Evolutionary conservation across 2,888 invertebrate genomes (phyloP), one percentile per base, ranked within the genome.

Genomic region (Acronicta aceris): DNA sequence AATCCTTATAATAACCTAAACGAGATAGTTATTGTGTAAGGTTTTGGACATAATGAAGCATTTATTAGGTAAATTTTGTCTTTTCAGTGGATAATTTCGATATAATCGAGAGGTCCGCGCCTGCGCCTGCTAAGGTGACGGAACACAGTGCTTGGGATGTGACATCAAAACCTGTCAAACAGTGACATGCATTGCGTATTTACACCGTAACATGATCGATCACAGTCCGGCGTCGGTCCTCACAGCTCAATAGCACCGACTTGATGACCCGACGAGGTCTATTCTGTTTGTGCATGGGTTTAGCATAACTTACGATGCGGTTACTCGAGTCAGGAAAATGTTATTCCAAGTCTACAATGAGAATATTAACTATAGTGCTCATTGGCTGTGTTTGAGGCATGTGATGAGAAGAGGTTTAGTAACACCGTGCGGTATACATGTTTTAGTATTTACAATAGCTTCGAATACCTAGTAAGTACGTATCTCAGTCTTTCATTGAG

Each of bases 111-210:
- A 84, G 81, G 79, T 83, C 84, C 86, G 89, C 91, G 92, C 88
- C 89, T 88, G 92, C 92, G 91, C 92, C 90, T 90, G 89, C 90
- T 89, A 84, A 70, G 78, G 94, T 94, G 94, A 88, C 91, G 89
- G 87, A 94, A 95, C 95, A 95, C 95, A 89, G 95, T 95, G 95
- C 95, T 91, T 87, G 89, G 93, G 92, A 87, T 88, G 94, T 93
- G 93, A 93, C 92, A 91, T 93, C 91, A 91, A 93, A 93, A 91
- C 87, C 89, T 91, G 94, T 93, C 93, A 93, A 94, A 93, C 93
- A 90, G 94, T 95, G 94, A 91, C 95, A 94, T 93, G 94, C 93
- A 94, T 92, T 93, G 93, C 91, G 83, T 94, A 94, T 94, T 88
- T 94, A 94, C 94, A 94, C 89, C 88, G 88, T 87, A 84, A 81